These are phyloP conservation scores for Radopholus similis DNA, from an alignment of 1,140 invertebrate genomes.

Conservation along the genomic window DNA sequence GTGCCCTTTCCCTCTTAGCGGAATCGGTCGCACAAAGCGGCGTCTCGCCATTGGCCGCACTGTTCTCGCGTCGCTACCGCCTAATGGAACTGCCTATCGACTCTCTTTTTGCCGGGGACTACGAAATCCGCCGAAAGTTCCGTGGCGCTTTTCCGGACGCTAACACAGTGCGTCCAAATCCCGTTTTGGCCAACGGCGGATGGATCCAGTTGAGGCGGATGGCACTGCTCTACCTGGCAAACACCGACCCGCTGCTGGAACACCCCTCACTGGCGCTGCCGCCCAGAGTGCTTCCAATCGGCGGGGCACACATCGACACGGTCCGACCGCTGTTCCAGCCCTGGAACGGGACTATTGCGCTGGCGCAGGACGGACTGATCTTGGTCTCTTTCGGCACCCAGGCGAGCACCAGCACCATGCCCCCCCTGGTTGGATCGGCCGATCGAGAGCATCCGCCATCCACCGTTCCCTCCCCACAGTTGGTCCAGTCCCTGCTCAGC, in stretches of 20 bases:
- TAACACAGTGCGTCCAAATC: conserved; percentile 31
- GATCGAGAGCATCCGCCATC: not conserved
- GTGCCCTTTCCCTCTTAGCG: conserved; percentile 27
- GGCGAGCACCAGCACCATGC: conserved; percentile 45
- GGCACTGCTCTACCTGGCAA: conserved; percentile 51
- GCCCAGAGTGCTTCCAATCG: conserved; percentile 49
- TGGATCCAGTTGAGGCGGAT: conserved; percentile 46
- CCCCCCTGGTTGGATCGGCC: conserved; percentile 25
- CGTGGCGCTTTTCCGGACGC: conserved; percentile 36
- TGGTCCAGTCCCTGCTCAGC: conserved; percentile 19
- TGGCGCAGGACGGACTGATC: conserved; percentile 48
- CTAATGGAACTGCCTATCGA: conserved; percentile 52
- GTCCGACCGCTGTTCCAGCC: conserved; percentile 55
- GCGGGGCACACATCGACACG: conserved; percentile 54
- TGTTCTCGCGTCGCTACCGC: conserved; percentile 35
- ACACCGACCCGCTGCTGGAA: conserved; percentile 52
- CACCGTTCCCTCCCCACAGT: no score
- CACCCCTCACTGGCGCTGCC: conserved; percentile 8
- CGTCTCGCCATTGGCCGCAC: conserved; percentile 17
- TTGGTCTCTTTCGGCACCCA: conserved; percentile 53
- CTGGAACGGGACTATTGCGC: conserved; percentile 56
- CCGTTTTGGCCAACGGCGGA: not conserved
- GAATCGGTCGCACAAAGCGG: conserved; percentile 37
- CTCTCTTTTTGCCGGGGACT: conserved; percentile 48
- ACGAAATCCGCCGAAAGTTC: conserved; percentile 55